A percentile compares a stretch with the other conserved stretches of the same genome.
phyloP scores from a whole-genome alignment of 2,797 vertebrate genomes.

The Brachyalestes nurse region DNA sequence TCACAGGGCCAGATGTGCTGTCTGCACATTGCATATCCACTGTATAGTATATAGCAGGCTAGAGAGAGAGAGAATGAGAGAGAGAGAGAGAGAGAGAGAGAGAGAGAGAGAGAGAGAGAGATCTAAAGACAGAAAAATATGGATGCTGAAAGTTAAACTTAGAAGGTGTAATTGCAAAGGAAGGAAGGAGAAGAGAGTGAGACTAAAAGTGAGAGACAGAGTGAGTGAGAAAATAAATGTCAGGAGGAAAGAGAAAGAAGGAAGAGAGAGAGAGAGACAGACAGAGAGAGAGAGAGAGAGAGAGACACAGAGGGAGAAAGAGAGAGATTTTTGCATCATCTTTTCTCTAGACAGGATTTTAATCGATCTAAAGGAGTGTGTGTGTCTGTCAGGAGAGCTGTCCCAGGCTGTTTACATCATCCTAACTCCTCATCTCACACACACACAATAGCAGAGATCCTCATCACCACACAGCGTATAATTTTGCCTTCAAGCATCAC shows the following conservation, averaged over 20 bases:
- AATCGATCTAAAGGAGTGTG: conserved; percentile 37
- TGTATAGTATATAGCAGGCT: too few species aligned
- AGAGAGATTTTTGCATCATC: conserved; percentile 40
- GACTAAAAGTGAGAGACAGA: not conserved
- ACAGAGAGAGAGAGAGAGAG: not conserved
- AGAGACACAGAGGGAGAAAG: conserved; percentile 30
- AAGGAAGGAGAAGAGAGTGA: conserved; percentile 35
- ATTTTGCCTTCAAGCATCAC: conserved; percentile 20
- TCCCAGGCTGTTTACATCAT: conserved; percentile 35
- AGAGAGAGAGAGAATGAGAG: not conserved
- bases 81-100: not conserved
- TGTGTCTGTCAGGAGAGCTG: conserved; percentile 23
- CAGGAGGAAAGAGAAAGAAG: too few species aligned
- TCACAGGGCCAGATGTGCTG: too few species aligned
- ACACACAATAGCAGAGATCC: conserved; percentile 11
- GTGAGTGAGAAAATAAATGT: not conserved
- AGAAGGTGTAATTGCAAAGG: not conserved
- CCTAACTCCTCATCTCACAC: conserved; percentile 5
- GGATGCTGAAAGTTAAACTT: not conserved
- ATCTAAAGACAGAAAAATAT: too few species aligned
- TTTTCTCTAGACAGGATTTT: conserved; percentile 25
- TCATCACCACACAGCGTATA: not conserved
- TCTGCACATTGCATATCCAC: too few species aligned
- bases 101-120: not conserved
- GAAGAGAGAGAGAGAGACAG: not conserved